Conservation (phyloP, 2,888 invertebrate species). For the Stenotaenia linearis region DNA sequence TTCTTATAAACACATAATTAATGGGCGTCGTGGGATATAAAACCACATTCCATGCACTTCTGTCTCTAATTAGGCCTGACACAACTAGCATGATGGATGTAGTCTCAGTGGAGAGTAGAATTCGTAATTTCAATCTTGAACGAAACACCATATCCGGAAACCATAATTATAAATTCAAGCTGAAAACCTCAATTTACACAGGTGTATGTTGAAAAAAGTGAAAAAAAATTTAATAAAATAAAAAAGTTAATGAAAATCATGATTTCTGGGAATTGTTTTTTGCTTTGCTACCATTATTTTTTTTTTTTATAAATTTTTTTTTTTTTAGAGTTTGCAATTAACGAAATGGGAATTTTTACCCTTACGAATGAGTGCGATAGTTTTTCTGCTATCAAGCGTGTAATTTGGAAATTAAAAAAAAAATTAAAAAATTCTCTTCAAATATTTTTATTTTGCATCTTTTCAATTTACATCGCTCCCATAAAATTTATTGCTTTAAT, state of each 20-base stretch:
- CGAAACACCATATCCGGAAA: slow-evolving; percentile 2
- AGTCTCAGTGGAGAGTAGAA: slow-evolving; percentile 24
- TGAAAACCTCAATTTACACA: background rate
- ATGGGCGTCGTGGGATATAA: background rate
- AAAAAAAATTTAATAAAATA: background rate
- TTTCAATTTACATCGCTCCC: background rate
- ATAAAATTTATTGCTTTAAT: background rate
- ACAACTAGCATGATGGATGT: background rate
- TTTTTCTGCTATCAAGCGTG: background rate
- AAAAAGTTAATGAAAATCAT: background rate
- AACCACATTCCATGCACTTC: slow-evolving; percentile 18
- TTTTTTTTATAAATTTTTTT: background rate
- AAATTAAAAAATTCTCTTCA: background rate
- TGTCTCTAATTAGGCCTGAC: slow-evolving; percentile 21
- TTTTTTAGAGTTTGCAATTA: background rate
- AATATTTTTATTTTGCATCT: background rate
- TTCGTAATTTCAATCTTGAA: background rate
- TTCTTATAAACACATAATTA: slow-evolving; percentile 9
- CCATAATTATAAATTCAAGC: slow-evolving; percentile 14
- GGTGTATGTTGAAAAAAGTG: no score
- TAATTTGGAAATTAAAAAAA: background rate
- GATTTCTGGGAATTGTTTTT: background rate
- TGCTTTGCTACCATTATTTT: background rate
- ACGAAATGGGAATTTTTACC: background rate
- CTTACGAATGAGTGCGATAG: background rate